Conservation (phyloP, 2,113 vertebrate species). For the Podilymbus podiceps region DNA sequence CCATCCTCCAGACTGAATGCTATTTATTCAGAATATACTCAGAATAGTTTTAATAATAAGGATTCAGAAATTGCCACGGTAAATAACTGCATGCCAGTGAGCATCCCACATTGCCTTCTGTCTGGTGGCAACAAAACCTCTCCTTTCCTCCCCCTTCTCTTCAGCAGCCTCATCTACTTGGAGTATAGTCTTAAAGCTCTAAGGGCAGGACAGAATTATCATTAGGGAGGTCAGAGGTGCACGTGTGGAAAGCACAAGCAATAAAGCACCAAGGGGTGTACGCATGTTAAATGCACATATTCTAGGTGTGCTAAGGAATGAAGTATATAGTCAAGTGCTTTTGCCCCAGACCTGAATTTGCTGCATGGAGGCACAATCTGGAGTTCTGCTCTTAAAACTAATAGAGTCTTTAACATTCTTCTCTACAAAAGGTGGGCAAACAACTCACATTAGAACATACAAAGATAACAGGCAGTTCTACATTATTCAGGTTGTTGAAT, state of each 20-base stretch:
- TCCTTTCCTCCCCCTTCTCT: not conserved
- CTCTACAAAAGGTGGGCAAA: not conserved
- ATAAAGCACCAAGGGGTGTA: not conserved
- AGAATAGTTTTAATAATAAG: not conserved
- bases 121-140: not conserved
- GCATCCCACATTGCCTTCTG: not conserved
- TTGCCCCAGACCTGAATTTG: not conserved
- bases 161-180: not conserved
- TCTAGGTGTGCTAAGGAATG: not conserved
- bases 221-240: not conserved
- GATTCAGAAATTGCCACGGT: not conserved
- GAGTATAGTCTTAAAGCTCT: not conserved
- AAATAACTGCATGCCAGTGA: not conserved
- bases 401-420: not conserved
- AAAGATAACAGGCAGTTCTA: not conserved
- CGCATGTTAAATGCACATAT: not conserved
- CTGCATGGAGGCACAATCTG: not conserved
- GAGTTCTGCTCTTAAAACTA: not conserved
- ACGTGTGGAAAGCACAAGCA: fast-evolving
- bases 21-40: not conserved
- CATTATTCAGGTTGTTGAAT: not conserved
- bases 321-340: fast-evolving
- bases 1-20: not conserved
- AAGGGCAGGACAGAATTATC: not conserved
- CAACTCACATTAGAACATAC: not conserved